Evolutionary conservation across 2,888 invertebrate genomes (phyloP).

Genomic region (Ariolimax columbianus): DNA sequence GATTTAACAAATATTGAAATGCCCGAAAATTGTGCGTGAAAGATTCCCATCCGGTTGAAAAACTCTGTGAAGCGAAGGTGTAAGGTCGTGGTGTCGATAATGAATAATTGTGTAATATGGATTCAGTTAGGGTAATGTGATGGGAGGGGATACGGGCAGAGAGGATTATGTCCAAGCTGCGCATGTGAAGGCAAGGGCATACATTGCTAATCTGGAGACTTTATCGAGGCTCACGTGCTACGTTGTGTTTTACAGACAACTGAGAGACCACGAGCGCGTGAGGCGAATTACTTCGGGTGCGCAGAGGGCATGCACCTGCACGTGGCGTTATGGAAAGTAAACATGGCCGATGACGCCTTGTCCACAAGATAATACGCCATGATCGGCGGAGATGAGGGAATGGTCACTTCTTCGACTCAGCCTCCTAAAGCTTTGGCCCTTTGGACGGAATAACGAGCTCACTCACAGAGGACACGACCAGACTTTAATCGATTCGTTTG

Average conservation of each 20-base stretch:
- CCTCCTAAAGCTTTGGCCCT: neutral
- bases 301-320: slow-evolving; percentile 37
- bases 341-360: slow-evolving; percentile 35
- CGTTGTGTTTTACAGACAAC: neutral
- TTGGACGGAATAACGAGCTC: neutral
- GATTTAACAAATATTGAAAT: no score
- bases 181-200: neutral
- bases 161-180: neutral
- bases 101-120: neutral
- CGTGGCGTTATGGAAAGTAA: slow-evolving; percentile 37
- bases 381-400: neutral
- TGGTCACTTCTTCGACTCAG: slow-evolving; percentile 18
- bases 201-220: neutral
- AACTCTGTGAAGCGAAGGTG: neutral
- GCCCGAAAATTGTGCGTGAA: no score
- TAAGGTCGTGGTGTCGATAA: neutral
- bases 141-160: neutral
- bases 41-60: neutral
- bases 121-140: neutral
- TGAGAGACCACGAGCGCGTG: slow-evolving; percentile 29
- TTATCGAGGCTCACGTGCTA: slow-evolving; percentile 29
- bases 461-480: neutral
- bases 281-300: slow-evolving; percentile 29
- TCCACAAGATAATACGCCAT: slow-evolving; percentile 23
- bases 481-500: neutral